phyloP scores from a whole-genome alignment of 2,113 vertebrate species.

The Indicator maculatus region DNA sequence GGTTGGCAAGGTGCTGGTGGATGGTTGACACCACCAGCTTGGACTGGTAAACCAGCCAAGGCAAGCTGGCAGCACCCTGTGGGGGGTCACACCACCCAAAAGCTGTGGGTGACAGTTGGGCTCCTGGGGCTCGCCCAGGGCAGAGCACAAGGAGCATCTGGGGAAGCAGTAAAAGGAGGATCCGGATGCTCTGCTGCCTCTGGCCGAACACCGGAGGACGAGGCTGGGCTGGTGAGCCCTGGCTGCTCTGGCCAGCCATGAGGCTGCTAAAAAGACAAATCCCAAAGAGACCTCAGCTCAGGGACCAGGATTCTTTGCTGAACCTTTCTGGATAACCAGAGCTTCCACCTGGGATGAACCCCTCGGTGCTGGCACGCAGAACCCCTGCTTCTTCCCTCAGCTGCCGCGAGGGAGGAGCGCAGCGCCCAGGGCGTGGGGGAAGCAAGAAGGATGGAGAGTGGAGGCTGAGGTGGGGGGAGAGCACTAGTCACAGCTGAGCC shows the following conservation, averaged over 20 bases:
- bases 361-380: neutral
- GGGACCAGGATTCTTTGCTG: slow-evolving; percentile 36
- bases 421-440: neutral
- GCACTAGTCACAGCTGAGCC: neutral
- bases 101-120: accelerated
- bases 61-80: neutral
- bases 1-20: neutral
- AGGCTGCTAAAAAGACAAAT: neutral
- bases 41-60: neutral
- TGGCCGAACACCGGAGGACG: neutral
- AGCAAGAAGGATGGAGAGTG: slow-evolving; percentile 37
- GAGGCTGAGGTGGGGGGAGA: slow-evolving; percentile 31
- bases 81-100: neutral
- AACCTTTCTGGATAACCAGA: neutral
- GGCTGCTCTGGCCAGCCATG: neutral
- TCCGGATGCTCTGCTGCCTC: neutral
- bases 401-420: neutral
- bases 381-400: slow-evolving; percentile 22
- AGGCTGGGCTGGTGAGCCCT: accelerated
- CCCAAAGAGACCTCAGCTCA: neutral
- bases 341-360: neutral
- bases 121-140: neutral
- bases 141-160: neutral
- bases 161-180: neutral
- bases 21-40: neutral